Conservation (phyloP, 1,140 invertebrate genomes). For the Bombus superbus region DNA sequence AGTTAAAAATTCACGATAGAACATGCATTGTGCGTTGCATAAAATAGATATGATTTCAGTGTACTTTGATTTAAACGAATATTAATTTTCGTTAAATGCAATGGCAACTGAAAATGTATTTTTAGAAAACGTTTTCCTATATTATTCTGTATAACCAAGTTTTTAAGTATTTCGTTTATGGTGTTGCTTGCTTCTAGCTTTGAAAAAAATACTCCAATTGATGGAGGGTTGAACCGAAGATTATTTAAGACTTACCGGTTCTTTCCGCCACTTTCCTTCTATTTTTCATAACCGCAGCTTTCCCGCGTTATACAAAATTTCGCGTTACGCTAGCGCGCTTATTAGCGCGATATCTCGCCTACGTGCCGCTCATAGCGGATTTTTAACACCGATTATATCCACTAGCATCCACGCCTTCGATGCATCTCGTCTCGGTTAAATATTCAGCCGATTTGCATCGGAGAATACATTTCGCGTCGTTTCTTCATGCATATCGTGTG, state of each 20-base stretch:
- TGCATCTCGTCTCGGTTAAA: not conserved
- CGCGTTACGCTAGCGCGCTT: not conserved
- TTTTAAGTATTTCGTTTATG: not conserved
- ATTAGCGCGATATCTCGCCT: not conserved
- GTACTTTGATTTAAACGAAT: too few species aligned
- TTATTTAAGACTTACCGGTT: not conserved
- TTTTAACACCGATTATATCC: not conserved
- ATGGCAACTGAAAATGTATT: not conserved
- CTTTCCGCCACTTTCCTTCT: not conserved
- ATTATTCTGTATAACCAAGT: not conserved
- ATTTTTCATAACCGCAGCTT: not conserved
- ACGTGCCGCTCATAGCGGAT: not conserved
- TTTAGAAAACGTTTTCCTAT: not conserved
- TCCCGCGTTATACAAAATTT: not conserved
- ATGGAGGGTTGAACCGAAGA: not conserved
- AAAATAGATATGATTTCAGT: too few species aligned
- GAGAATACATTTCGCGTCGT: not conserved
- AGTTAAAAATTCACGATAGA: too few species aligned
- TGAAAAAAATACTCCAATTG: not conserved
- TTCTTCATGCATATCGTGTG: not conserved
- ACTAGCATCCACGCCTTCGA: not conserved
- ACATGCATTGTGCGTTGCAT: too few species aligned
- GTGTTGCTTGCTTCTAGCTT: not conserved
- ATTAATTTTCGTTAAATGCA: not conserved
- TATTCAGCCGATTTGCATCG: conserved; percentile 20